Evolutionary conservation across 2,113 vertebrate genomes (phyloP), one percentile per base, ranked within the genome.

Genomic region (Crypturellus undulatus): DNA sequence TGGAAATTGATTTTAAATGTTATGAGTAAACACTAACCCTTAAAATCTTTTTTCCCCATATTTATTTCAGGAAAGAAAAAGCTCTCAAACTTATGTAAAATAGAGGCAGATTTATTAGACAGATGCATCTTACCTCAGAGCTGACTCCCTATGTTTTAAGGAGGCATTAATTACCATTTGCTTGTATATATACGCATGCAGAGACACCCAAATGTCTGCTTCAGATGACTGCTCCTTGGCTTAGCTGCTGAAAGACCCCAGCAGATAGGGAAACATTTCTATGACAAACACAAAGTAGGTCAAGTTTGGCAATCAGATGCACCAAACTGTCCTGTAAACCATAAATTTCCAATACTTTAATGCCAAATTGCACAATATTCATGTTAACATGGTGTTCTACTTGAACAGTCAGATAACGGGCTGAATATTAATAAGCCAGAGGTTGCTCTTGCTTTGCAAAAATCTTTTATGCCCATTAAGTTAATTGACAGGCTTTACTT

Each of bases 301-400:
- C 4, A 54, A 65, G 59, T 94, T 95, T 95, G 91, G 75, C 76
- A 95, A 93, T 16, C 4, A 0, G 26, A 47, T 36, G 14, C 28
- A 26, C 28, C 70, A 88, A 18, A 14, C 22, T 42, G 30, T 26
- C 36, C 2, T 56, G 67, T 19, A 32, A 34, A 9, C 11, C 7
- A 7, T 4, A 21, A 7, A n/a, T 95, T 94, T 97, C 73, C 95
- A 96, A 79, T 36, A 19, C 32, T 63, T 96, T 80, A 43, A 59
- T 75, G 79, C 87, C 64, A 45, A 76, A 75, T 77, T 92, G 60
- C 54, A 69, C 84, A 94, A 92, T 1, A 21, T 20, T 94, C 6
- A 1, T 4, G 45, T 94, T 96, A 93, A 95, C 54, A 42, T 93
- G 78, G 36, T 16, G 80, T 89, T 97, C 87, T 94, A 75, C 85